Base-by-base conservation (phyloP, 2,113 vertebrate species). In the Gymnarchus niloticus region DNA sequence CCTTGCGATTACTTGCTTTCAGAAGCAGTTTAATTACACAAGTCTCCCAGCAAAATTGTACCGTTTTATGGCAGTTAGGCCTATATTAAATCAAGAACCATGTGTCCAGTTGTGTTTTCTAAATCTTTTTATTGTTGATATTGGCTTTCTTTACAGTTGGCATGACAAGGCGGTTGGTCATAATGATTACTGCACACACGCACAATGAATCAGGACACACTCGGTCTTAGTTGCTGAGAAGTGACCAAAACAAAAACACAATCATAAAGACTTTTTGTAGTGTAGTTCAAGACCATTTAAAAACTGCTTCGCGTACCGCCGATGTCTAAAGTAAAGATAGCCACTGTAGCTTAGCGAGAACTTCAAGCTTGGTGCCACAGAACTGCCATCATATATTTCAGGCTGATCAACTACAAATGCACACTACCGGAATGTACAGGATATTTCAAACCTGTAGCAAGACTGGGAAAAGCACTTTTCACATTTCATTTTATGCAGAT, bases 131-230 rank as follows among this genome's bases (percentile, higher is more conserved):
- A n/a, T n/a, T n/a, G n/a, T n/a, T n/a, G n/a, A n/a, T 89, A 37
- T 83, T 19, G 7, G 7, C 83, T 81, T 84, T 33, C 21, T 88
- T 54, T 78, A 85, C 54, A 87, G 52, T 87, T 59, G 86, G 84
- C 10, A 49, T 69, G 46, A 83, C 48, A 86, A 33, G 80, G 86
- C 87, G 86, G 85, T 77, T 85, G 73, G 84, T 28, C 59, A 89
- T 51, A 86, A 83, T 73, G 65, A 44, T 78, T 85, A 87, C 83
- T 80, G 87, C 90, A 92, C 91, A 90, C 90, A 89, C 65, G 48
- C 46, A 69, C 73, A 46, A 49, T 84, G n/a, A 52, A 81, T 48
- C 41, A 46, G 41, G 46, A 48, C 44, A 23, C 5, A 44, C 51
- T 73, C n/a, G 19, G 37, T 14, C 69, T 84, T 87, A 41, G 65